A percentile compares a stretch with the other conserved stretches of the same genome.
Conservation (phyloP, 2,797 vertebrate genomes). For the Pteropus rufus region DNA sequence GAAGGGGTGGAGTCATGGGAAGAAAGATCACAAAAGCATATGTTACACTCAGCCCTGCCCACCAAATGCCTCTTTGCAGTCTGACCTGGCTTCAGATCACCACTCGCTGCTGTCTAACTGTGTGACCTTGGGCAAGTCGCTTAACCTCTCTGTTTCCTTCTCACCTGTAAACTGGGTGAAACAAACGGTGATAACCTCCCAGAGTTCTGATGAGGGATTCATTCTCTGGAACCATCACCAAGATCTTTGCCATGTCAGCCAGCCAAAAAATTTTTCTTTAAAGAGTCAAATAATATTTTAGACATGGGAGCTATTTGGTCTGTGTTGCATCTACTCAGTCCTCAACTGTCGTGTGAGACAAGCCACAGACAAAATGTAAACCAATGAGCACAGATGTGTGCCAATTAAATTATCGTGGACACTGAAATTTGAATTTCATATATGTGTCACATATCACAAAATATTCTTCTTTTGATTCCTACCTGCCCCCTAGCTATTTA, state of each 20-base stretch:
- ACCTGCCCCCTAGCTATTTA: not conserved
- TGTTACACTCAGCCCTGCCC: not conserved
- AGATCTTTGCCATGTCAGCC: not conserved
- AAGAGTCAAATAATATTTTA: not conserved
- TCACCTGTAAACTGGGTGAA: not conserved
- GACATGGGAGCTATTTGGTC: too few species aligned
- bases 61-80: not conserved
- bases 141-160: not conserved
- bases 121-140: not conserved
- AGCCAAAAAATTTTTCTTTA: not conserved
- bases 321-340: not conserved
- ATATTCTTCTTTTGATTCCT: not conserved
- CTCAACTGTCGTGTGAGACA: accelerated
- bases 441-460: not conserved
- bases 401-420: not conserved
- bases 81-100: not conserved
- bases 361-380: accelerated
- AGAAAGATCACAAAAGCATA: not conserved
- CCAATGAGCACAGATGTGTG: too few species aligned
- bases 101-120: not conserved
- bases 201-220: not conserved
- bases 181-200: not conserved
- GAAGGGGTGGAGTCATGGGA: not conserved
- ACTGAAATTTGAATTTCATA: not conserved
- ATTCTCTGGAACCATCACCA: not conserved